Conservation (phyloP, 1,140 invertebrate species). For the Gerris buenoi region DNA sequence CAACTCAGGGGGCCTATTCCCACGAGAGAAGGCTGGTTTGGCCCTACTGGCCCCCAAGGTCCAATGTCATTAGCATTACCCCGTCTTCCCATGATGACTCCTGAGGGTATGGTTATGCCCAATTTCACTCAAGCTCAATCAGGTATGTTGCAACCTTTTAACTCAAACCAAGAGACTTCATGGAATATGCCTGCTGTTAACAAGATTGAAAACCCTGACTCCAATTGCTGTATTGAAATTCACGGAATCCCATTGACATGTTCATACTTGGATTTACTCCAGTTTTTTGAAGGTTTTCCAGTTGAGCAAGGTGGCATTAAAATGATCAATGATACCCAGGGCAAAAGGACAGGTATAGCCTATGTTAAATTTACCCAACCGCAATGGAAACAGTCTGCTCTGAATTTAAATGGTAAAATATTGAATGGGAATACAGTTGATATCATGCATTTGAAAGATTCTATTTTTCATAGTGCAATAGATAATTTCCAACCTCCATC, state of each 20-base stretch:
- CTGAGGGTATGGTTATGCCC: background rate
- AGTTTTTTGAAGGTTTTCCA: slow-evolving; percentile 60
- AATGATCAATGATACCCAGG: slow-evolving; percentile 62
- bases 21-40: too few species aligned
- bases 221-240: slow-evolving; percentile 46
- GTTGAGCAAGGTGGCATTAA: slow-evolving; percentile 73
- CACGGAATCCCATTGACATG: slow-evolving; percentile 47
- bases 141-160: too few species aligned
- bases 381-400: slow-evolving; percentile 50
- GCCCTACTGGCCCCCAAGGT: too few species aligned
- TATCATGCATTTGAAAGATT: slow-evolving; percentile 34
- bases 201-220: background rate
- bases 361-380: slow-evolving; percentile 57
- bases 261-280: slow-evolving; percentile 58
- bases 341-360: slow-evolving; percentile 59
- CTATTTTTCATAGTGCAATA: slow-evolving; percentile 12
- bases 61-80: too few species aligned
- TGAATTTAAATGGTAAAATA: slow-evolving; percentile 39
- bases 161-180: too few species aligned
- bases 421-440: slow-evolving; percentile 44
- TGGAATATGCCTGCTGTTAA: too few species aligned
- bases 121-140: background rate
- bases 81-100: too few species aligned
- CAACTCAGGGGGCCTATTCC: too few species aligned
- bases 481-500: slow-evolving; percentile 15